Percentiles rank a stretch among this genome's conserved stretches.
Conservation (phyloP, 1,140 invertebrate species). For the Polypedilum vanderplanki region DNA sequence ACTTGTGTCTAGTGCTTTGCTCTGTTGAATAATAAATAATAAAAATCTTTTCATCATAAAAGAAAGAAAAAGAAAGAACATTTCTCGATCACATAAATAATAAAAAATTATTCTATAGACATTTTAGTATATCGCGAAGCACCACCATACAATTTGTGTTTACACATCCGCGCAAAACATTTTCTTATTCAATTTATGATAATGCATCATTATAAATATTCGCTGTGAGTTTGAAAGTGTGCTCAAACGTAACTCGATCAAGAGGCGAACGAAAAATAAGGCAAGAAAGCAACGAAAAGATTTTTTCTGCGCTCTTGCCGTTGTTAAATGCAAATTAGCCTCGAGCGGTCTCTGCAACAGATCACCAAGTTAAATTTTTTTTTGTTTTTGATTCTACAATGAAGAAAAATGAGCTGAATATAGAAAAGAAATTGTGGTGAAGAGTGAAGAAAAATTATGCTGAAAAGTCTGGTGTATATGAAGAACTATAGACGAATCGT, state of each 20-base stretch:
- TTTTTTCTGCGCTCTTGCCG: neutral
- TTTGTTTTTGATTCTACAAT: conserved; percentile 14
- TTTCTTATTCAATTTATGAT: neutral
- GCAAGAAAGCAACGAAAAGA: conserved; percentile 1
- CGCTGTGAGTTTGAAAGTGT: conserved; percentile 11
- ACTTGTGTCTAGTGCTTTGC: neutral
- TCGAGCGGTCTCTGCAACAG: conserved; percentile 9
- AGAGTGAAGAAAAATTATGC: neutral
- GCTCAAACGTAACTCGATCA: conserved; percentile 16
- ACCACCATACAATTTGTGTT: neutral
- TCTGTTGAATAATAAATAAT: neutral
- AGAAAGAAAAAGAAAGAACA: neutral
- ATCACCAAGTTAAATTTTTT: conserved; percentile 5
- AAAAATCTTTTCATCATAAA: neutral
- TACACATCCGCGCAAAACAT: neutral
- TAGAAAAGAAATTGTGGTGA: conserved; percentile 8
- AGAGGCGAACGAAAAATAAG: neutral
- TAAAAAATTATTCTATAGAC: neutral
- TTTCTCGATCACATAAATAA: neutral
- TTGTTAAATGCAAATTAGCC: conserved; percentile 15
- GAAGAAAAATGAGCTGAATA: conserved; percentile 9
- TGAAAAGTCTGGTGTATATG: conserved; percentile 18
- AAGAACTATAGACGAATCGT: conserved; percentile 12
- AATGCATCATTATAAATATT: conserved; percentile 19
- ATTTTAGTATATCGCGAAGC: neutral